These are phyloP conservation scores for Musca domestica DNA, from an alignment of 1,140 invertebrate species.

Conservation along the genomic window DNA sequence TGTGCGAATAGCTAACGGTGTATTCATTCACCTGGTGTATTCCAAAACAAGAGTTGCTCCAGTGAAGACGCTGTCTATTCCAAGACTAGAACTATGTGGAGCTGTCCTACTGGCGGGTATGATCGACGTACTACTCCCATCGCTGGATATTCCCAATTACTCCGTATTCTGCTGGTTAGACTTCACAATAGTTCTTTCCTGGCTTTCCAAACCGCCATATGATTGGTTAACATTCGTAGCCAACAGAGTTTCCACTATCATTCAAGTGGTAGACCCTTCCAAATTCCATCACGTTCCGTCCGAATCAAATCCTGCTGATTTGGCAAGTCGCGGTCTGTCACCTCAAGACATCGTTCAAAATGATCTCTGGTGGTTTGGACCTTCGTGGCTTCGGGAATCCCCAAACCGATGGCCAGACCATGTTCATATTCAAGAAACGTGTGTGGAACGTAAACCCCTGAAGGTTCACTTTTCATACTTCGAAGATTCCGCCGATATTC, in stretches of 20 bases:
- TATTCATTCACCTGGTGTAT: neutral
- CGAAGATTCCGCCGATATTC: no score
- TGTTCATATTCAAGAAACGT: no score
- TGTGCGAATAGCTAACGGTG: no score
- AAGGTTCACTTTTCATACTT: neutral
- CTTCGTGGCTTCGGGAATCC: no score
- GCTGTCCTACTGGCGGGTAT: no score
- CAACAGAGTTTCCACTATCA: constrained; percentile 51
- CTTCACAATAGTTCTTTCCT: constrained; percentile 44
- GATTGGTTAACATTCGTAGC: constrained; percentile 46
- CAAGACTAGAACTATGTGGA: no score
- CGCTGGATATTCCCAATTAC: no score
- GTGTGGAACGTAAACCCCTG: neutral
- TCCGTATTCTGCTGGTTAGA: no score
- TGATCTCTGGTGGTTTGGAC: no score
- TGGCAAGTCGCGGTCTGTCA: constrained; percentile 51
- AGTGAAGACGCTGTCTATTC: constrained; percentile 40
- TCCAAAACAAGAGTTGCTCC: constrained; percentile 35
- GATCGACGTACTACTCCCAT: no score
- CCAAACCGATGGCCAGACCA: constrained; percentile 37
- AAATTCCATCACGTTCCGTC: constrained; percentile 48
- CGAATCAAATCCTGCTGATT: constrained; percentile 54
- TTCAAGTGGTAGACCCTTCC: constrained; percentile 26
- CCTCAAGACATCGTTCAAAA: no score
- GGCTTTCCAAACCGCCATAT: constrained; percentile 42